Evolutionary conservation across 2,888 invertebrate species (phyloP), one percentile per base, ranked within the genome.

Genomic region (Nasonovia ribisnigri): DNA sequence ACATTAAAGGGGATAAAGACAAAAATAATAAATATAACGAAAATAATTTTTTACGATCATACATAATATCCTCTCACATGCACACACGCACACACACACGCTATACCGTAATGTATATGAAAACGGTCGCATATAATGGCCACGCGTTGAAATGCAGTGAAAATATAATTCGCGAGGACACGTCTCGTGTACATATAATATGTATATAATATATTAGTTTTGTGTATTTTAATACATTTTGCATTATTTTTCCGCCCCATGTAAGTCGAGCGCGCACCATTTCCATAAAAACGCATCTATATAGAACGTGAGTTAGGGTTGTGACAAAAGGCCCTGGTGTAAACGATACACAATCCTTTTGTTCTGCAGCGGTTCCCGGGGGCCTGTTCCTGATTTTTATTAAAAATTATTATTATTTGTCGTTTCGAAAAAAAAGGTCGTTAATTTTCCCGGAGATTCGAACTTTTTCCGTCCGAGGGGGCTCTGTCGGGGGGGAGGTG

Each of bases 301-400:
- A 36, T 77, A 93, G 93, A 90, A 90, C 51, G 42, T 24, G 84
- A 51, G 54, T 90, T 86, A 90, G 93, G 93, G 93, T 93, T 90
- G 90, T 51, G 86, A 67, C 93, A 86, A 93, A 93, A 87, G 86
- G 42, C 77, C 60, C n/a, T 46, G 60, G 48, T 90, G 93, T 90
- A 93, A 93, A 90, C 93, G 93, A 93, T 93, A 93, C 92, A 46
- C 89, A 90, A 93, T 93, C 93, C 93, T 93, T 93, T 93, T 93
- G 93, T 93, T 93, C 86, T 54, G 89, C 26, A 42, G 46, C 42
- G 13, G 93, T 89, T 90, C 90, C 93, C 93, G 84, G 90, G 93
- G 90, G 60, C 86, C 90, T 46, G 89, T 87, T 93, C 87, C 67
- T 29, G 92, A 77, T 92, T 93, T 90, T 90, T 93, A 93, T 93